Conservation (phyloP, 2,113 vertebrate species). For the Penelope pileata region DNA sequence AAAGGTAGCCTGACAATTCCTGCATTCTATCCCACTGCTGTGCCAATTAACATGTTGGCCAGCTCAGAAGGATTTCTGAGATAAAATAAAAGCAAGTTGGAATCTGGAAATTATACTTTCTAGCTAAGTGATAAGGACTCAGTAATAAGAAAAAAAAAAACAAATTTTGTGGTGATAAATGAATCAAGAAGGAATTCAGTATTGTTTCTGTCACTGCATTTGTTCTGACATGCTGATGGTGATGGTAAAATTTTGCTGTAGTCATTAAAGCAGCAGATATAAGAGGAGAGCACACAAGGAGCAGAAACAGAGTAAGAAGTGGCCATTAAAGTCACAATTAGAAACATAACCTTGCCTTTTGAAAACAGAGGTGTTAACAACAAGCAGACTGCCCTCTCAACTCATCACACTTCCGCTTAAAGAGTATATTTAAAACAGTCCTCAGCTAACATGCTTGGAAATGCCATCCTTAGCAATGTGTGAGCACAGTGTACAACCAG, state of each 20-base stretch:
- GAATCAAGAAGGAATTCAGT: background rate
- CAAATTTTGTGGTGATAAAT: background rate
- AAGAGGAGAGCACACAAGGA: slow-evolving; percentile 17
- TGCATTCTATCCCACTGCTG: background rate
- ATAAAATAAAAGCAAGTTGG: background rate
- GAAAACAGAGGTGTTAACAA: slow-evolving; percentile 52
- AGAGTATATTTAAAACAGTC: slow-evolving; percentile 58
- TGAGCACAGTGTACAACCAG: background rate
- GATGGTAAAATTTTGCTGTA: background rate
- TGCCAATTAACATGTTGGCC: background rate
- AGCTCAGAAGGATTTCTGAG: background rate
- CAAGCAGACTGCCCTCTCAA: slow-evolving; percentile 37
- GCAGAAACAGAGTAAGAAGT: slow-evolving; percentile 12
- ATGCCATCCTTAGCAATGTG: background rate
- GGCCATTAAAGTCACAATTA: slow-evolving; percentile 35
- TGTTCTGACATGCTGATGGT: slow-evolving; percentile 4
- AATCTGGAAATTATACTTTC: slow-evolving; percentile 1
- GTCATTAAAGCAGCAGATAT: slow-evolving; percentile 42
- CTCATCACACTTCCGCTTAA: slow-evolving; percentile 30
- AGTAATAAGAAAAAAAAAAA: background rate
- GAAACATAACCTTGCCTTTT: slow-evolving; percentile 50
- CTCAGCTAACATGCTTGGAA: slow-evolving; percentile 15
- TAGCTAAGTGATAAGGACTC: background rate
- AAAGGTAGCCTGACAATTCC: background rate
- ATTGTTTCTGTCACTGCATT: background rate